These are phyloP conservation scores for Apostichopus parvimensis DNA, from an alignment of 35 echinoderm and acorn worm genomes.

Conservation along the genomic window DNA sequence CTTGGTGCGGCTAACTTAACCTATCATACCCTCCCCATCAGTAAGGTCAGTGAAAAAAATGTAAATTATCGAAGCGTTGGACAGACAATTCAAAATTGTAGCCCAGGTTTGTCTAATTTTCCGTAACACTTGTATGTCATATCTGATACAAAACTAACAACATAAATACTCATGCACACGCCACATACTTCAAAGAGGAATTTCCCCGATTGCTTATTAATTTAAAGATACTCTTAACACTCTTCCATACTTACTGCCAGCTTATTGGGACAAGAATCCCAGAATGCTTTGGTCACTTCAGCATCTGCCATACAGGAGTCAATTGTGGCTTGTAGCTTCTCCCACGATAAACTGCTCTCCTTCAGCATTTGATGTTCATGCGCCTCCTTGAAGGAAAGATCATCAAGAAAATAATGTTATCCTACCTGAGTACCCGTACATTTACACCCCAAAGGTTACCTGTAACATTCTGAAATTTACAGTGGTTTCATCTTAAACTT, in stretches of 20 bases:
- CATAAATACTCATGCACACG: neutral
- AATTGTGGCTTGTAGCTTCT: slow-evolving; percentile 65
- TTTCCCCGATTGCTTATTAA: too few relatives aligned
- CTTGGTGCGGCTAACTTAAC: too few relatives aligned
- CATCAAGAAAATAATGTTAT: neutral
- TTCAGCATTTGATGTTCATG: slow-evolving; percentile 65
- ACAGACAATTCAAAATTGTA: neutral
- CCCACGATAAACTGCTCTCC: slow-evolving; percentile 79
- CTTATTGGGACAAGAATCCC: slow-evolving; percentile 93
- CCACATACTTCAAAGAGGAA: neutral
- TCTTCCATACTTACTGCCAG: slow-evolving; percentile 68
- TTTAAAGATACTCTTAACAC: too few relatives aligned
- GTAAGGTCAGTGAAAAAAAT: too few relatives aligned
- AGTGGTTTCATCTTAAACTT: too few relatives aligned
- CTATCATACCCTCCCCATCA: too few relatives aligned
- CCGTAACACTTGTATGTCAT: neutral
- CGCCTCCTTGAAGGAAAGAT: slow-evolving; percentile 62
- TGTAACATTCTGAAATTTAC: neutral
- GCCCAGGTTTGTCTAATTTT: neutral
- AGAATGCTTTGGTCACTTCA: slow-evolving; percentile 90
- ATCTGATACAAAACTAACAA: neutral
- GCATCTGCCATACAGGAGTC: slow-evolving; percentile 79
- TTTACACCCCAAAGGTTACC: neutral
- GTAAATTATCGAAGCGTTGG: too few relatives aligned
- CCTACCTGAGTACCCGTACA: neutral